phyloP scores from a whole-genome alignment of 2,113 vertebrate species.

The Osmerus mordax region DNA sequence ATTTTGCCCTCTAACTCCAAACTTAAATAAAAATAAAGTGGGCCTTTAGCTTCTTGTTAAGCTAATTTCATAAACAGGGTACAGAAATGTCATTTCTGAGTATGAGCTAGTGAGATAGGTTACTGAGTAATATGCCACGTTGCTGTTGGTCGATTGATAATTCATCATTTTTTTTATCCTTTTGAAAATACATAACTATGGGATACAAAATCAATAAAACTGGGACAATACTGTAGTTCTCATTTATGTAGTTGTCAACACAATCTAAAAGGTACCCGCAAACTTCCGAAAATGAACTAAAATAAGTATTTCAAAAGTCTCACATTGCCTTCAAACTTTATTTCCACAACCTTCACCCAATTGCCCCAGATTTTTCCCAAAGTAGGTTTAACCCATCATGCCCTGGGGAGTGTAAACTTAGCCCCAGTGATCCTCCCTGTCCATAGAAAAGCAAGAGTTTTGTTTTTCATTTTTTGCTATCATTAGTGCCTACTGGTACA shows the following conservation, averaged over 20 bases:
- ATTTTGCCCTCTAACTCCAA: constrained; percentile 41
- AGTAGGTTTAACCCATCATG: not conserved
- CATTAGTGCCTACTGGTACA: constrained; percentile 74
- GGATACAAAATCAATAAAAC: too few species aligned
- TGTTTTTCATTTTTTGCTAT: constrained; percentile 68
- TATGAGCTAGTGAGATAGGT: not conserved
- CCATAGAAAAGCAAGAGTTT: constrained; percentile 67
- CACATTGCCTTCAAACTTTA: too few species aligned
- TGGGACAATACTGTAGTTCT: too few species aligned
- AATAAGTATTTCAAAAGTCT: too few species aligned
- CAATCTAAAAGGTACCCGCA: too few species aligned
- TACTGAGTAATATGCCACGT: not conserved
- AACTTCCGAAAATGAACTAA: too few species aligned
- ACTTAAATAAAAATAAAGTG: constrained; percentile 60
- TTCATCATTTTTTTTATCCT: too few species aligned
- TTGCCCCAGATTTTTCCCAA: not conserved
- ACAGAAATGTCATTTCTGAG: constrained; percentile 53
- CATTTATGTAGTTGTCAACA: too few species aligned
- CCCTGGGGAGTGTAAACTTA: constrained; percentile 46
- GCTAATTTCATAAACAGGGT: constrained; percentile 60
- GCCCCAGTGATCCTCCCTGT: constrained; percentile 62
- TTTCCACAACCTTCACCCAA: not conserved
- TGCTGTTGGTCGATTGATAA: not conserved
- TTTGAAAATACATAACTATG: too few species aligned
- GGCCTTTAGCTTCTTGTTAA: constrained; percentile 55